Percentiles rank a stretch among this genome's conserved stretches.
Evolutionary conservation across 2,113 vertebrate genomes (phyloP).

Genomic region (Pelusios castaneus): DNA sequence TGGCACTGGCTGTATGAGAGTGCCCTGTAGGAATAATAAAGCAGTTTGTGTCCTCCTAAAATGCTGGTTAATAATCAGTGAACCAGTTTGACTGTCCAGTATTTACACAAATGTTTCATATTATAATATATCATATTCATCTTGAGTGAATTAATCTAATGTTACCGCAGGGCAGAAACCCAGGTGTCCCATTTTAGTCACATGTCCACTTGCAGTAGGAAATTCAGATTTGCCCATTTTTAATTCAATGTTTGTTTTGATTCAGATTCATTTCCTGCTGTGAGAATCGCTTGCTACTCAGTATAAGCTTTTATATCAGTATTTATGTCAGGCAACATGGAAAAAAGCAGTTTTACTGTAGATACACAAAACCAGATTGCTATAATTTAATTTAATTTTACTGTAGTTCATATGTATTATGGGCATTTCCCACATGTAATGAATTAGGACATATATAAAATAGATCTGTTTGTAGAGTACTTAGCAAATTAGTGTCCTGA

Average conservation of each 20-base stretch:
- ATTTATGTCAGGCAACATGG: slow-evolving; percentile 32
- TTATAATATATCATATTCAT: slow-evolving; percentile 33
- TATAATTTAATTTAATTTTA: background rate
- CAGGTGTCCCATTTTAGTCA: background rate
- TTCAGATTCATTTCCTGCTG: slow-evolving; percentile 38
- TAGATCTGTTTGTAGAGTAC: background rate
- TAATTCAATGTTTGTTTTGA: slow-evolving; percentile 45
- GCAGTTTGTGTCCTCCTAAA: slow-evolving; percentile 32
- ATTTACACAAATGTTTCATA: slow-evolving; percentile 51
- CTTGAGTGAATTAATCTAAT: slow-evolving; percentile 60
- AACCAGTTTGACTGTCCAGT: slow-evolving; percentile 25
- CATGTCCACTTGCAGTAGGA: slow-evolving; percentile 50
- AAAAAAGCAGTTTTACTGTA: background rate
- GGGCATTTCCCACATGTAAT: background rate
- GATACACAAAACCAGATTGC: background rate
- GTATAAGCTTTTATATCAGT: slow-evolving; percentile 33
- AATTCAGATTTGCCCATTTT: slow-evolving; percentile 65
- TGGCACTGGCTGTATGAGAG: background rate
- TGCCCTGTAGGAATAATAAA: slow-evolving; percentile 28
- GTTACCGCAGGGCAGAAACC: slow-evolving; percentile 64
- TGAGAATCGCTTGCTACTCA: slow-evolving; percentile 46
- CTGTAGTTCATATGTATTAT: background rate
- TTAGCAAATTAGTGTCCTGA: background rate
- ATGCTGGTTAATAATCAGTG: slow-evolving; percentile 30
- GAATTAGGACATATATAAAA: background rate